Conservation (phyloP, 2,797 vertebrate species). For the Eulemur coronatus region DNA sequence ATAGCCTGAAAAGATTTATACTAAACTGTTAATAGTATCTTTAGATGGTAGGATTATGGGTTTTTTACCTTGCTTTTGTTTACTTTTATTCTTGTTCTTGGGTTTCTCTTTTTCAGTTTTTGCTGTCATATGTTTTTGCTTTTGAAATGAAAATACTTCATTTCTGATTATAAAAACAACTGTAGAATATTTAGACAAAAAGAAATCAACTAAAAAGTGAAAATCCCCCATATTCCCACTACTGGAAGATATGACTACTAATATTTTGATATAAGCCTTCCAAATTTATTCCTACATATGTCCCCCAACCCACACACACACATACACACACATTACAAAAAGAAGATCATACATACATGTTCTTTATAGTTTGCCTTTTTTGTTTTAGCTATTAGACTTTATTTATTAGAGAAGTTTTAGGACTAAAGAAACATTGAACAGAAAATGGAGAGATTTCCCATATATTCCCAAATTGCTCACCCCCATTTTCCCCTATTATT, state of each 20-base stretch:
- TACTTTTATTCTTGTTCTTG: background rate
- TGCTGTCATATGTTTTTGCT: background rate
- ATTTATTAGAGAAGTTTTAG: background rate
- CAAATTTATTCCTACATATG: background rate
- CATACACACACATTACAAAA: background rate
- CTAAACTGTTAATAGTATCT: background rate
- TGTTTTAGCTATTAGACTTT: background rate
- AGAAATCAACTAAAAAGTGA: background rate
- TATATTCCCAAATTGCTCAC: background rate
- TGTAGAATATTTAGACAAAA: constrained; percentile 21
- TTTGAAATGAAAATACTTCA: background rate
- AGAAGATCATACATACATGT: background rate
- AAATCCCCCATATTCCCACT: background rate
- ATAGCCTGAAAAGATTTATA: background rate
- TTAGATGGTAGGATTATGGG: background rate
- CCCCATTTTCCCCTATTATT: background rate
- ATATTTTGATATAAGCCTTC: background rate
- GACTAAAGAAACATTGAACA: background rate
- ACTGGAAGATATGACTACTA: background rate
- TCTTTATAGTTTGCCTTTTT: background rate
- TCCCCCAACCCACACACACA: too few species aligned
- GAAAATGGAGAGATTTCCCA: background rate
- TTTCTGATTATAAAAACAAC: background rate
- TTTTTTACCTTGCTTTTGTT: background rate
- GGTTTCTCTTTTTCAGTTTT: background rate